Base-by-base conservation (phyloP, 1,140 invertebrate species). In the Cheumatopsyche charites region DNA sequence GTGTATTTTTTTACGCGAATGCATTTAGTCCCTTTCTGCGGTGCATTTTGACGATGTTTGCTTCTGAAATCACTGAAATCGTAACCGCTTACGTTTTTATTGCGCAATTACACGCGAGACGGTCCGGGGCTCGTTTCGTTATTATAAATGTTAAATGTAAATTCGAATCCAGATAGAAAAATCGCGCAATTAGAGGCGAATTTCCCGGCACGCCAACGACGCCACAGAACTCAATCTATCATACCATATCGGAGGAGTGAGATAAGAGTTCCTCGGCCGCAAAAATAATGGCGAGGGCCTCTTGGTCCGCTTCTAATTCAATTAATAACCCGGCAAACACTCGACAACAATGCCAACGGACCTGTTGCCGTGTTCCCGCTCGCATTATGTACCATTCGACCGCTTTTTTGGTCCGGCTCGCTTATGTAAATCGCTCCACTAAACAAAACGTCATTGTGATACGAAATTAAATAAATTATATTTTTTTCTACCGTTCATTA, bases 201-300 rank as follows among this genome's bases (percentile, higher is more conserved):
- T 70, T 70, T 73, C 55, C 47, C 65, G 42, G 65, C 25, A 19
- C 70, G 72, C 68, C 72, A 73, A 70, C 62, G 42, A 23, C 45
- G 29, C 13, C 29, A 23, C 41, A n/a, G 13, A 70, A 47, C 45
- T 23, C 41, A 42, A 73, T 73, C 72, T 43, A 45, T 73, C 72
- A 73, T 70, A 65, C 62, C 67, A 70, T 70, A 70, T 73, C 72
- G 62, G 67, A 63, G 15, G 29, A 12, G 26, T 45, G 23, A 68
- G 67, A 70, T 73, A 73, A 70, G 52, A 42, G 25, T 11, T 17
- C 11, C n/a, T 15, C 25, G 15, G 41, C 36, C 26, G 47, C 3
- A 58, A 65, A 61, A 62, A 61, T 73, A 67, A 68, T 62, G 19
- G 71, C 52, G 66, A 15, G 19, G 41, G 49, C n/a, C 67, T 19